A percentile compares a stretch with the other conserved stretches of the same genome.
phyloP scores from a whole-genome alignment of 1,140 invertebrate species.

The Drosophila bocki region DNA sequence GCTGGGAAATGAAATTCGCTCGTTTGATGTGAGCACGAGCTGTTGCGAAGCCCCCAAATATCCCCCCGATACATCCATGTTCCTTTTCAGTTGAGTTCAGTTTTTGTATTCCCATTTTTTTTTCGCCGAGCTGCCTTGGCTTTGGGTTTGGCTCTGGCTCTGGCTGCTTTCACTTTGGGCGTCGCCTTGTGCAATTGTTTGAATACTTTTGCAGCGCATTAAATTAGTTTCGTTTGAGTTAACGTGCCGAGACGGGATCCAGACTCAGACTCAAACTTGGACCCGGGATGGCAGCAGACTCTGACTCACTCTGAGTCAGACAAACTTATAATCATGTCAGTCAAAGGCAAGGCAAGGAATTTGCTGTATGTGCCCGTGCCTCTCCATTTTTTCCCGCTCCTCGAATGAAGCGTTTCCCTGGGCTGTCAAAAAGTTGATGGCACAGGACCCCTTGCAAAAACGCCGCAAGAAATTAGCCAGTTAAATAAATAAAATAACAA shows the following conservation, averaged over 20 bases:
- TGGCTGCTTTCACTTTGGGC: conserved; percentile 74
- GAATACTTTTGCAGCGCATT: conserved; percentile 84
- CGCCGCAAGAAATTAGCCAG: conserved; percentile 50
- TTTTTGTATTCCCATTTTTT: conserved; percentile 50
- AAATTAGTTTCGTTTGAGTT: conserved; percentile 84
- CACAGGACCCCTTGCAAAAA: conserved; percentile 20
- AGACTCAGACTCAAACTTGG: conserved; percentile 32
- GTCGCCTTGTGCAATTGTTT: conserved; percentile 83
- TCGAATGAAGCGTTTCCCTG: background rate
- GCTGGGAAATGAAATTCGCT: conserved; percentile 78
- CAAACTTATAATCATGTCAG: conserved; percentile 84
- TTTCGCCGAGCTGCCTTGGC: conserved; percentile 24
- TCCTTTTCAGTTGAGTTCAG: conserved; percentile 30
- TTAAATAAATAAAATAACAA: conserved; percentile 35
- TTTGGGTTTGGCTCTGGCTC: conserved; percentile 17
- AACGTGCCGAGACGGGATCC: conserved; percentile 69
- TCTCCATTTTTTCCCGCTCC: background rate
- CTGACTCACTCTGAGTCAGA: conserved; percentile 43
- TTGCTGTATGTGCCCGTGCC: conserved; percentile 29
- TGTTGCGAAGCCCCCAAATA: conserved; percentile 20
- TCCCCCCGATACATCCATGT: conserved; percentile 11
- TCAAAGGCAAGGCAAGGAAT: conserved; percentile 75
- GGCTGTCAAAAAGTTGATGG: conserved; percentile 49
- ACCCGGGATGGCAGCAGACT: conserved; percentile 19
- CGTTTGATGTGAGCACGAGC: conserved; percentile 78